Evolutionary conservation across 2,797 vertebrate genomes (phyloP), one percentile per base, ranked within the genome.

Genomic region (Orientallactaga sibirica): DNA sequence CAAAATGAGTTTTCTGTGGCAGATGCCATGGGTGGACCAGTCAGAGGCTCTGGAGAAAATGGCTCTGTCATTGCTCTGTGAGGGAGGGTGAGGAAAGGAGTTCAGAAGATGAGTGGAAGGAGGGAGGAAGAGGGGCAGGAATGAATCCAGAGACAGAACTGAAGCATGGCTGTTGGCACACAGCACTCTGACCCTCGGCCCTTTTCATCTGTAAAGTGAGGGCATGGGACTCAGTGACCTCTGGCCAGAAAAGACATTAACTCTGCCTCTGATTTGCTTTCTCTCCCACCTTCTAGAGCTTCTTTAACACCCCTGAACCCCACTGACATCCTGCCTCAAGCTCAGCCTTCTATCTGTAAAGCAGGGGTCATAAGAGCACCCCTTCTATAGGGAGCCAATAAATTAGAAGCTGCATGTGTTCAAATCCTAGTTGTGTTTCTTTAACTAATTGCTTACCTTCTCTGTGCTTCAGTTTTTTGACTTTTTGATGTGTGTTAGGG

Each of bases 331-430:
- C 27, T 24, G 20, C 4, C 27, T 37, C 55, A 48, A 64, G 78
- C 37, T 93, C 41, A 11, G 14, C 81, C 91, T 92, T 94, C 41
- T 78, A 66, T 66, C 70, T 90, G 64, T 86, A 77, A 52, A 86
- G 48, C 24, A 76, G 70, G 52, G 84, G 62, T 85, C 70, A 12
- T 58, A 58, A 29, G 37, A 43, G 62, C 37, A 27, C 16, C 41
- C 18, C 25, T 79, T 67, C 10, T 74, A 0, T n/a, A 41, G 77
- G 18, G 55, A n/a, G 12, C 73, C 43, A 37, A 2, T 74, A 37
- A 77, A 64, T 88, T 70, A 7, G 20, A 73, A 68, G 55, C 33
- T 43, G 29, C 18, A 25, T 66, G 33, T 64, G 7, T 86, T 88
- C 52, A 64, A 41, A 88, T 78, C 83, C 25, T 18, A 85, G 55